Conservation (phyloP, 2,113 vertebrate species). For the Proterorhinus semilunaris region DNA sequence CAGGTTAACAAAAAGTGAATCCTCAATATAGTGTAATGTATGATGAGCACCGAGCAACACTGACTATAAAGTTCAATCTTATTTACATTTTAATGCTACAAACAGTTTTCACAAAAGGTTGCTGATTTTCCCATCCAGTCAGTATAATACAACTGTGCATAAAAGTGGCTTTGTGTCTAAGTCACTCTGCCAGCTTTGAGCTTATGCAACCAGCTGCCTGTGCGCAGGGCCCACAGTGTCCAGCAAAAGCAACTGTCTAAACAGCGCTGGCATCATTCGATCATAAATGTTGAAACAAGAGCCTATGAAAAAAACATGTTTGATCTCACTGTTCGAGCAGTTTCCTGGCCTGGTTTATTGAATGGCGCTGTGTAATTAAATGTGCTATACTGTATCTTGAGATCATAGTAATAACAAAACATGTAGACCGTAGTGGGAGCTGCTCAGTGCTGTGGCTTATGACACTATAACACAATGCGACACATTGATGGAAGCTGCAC, state of each 20-base stretch:
- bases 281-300: conserved; percentile 35
- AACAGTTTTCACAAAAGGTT: not conserved
- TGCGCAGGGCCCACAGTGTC: conserved; percentile 40
- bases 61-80: no score
- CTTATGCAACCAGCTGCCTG: conserved; percentile 55
- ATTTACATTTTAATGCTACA: not conserved
- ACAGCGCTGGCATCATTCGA: conserved; percentile 47
- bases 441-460: not conserved
- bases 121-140: not conserved
- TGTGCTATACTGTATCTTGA: not conserved
- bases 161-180: not conserved
- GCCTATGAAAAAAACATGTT: conserved; percentile 16
- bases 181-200: conserved; percentile 32
- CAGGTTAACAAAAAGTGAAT: no score
- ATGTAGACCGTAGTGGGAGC: not conserved
- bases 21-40: no score
- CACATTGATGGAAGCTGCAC: not conserved
- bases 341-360: conserved; percentile 3
- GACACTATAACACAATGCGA: not conserved
- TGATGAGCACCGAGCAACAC: no score
- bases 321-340: not conserved
- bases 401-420: not conserved
- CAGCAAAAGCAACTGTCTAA: conserved; percentile 68
- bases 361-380: conserved; percentile 7
- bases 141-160: conserved; percentile 4